Base-by-base conservation (phyloP, 2,113 vertebrate species). In the Lathamus discolor region DNA sequence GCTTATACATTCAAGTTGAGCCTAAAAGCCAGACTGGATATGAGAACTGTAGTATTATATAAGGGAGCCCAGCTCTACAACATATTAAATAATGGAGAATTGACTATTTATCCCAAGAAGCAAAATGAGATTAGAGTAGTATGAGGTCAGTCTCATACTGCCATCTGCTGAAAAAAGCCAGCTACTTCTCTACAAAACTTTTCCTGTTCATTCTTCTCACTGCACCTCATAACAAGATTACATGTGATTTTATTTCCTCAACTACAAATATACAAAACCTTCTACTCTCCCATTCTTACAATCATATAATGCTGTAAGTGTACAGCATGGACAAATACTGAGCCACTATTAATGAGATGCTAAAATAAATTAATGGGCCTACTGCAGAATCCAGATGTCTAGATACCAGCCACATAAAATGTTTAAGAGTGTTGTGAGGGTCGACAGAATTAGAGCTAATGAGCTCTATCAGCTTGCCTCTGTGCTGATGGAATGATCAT, bases 111-210 rank as follows among this genome's bases (percentile, higher is more conserved):
- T 1, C 2, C 27, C 25, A 86, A 83, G 43, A 87, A 91, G 63
- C 17, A 61, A 86, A 90, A 49, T 3, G 24, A 84, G 46, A 22
- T 14, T 25, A 62, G 23, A 57, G 49, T 2, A 68, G 27, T 11
- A 59, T 10, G 11, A 92, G 37, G 31, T 74, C 81, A 92, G 92
- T 90, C 86, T 94, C 85, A 66, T 61, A 69, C 88, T 92, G 97
- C 98, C 98, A 96, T 59, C 98, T 97, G 90, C 93, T 97, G 98
- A 96, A 80, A 92, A 92, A 88, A 10, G 18, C 35, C n/a, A 43
- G 75, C 52, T 78, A 91, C 64, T 46, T 59, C 85, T 74, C 35
- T 17, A 17, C 20, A 46, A 72, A 89, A 39, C 7, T 29, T 37
- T 48, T n/a, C 37, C 39, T n/a, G 11, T 19, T 69, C 7, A 17